phyloP scores from a whole-genome alignment of 2,888 invertebrate species.

The Rhagonycha lutea region DNA sequence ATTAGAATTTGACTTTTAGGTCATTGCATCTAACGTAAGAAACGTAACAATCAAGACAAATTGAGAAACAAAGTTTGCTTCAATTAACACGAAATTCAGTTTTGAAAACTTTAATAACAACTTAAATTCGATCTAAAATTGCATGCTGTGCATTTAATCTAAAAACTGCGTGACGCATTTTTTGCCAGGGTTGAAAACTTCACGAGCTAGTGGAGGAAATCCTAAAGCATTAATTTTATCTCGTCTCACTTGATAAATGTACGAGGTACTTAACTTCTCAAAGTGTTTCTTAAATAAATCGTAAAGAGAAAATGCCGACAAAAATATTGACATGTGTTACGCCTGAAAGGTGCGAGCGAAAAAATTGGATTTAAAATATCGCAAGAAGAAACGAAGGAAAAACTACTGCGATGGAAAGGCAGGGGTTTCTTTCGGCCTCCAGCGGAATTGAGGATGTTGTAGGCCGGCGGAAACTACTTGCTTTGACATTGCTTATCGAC shows the following conservation, averaged over 20 bases:
- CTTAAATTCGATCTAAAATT: not conserved
- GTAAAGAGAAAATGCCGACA: not conserved
- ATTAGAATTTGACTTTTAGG: not conserved
- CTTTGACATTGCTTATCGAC: conserved; percentile 50
- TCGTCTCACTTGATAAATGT: not conserved
- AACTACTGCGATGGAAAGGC: conserved; percentile 52
- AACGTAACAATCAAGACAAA: not conserved
- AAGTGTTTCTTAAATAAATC: not conserved
- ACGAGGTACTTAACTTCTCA: not conserved
- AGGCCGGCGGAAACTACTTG: conserved; percentile 96
- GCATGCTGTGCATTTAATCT: not conserved
- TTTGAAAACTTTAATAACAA: not conserved
- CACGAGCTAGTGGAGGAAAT: not conserved
- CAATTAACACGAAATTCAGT: not conserved
- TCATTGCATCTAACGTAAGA: not conserved
- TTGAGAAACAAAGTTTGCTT: not conserved
- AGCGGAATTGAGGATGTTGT: conserved; percentile 75
- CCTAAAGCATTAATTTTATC: conserved; percentile 1
- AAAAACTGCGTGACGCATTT: not conserved
- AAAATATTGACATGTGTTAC: not conserved
- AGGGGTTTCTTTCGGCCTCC: conserved; percentile 96
- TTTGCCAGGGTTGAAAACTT: not conserved
- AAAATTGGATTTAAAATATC: not conserved
- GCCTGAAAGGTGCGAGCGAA: not conserved
- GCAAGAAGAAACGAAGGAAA: conserved; percentile 7